Percentiles rank a stretch among this genome's conserved stretches.
These are phyloP conservation scores for Podarcis siculus DNA, from an alignment of 2,797 vertebrate species.

Conservation along the genomic window DNA sequence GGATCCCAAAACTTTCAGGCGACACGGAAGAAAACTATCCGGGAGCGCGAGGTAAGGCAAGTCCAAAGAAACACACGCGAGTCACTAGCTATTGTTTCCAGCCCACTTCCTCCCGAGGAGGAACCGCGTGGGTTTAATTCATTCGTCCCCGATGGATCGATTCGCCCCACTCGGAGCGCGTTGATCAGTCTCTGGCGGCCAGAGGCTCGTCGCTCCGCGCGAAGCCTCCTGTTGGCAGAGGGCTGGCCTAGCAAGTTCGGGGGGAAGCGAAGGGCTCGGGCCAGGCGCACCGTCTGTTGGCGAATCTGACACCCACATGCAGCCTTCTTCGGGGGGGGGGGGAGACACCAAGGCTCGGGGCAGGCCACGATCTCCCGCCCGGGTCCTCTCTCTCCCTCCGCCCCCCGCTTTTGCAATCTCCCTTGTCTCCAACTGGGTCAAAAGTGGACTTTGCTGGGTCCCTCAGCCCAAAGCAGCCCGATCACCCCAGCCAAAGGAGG, in stretches of 20 bases:
- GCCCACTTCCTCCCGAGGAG: conserved; percentile 8
- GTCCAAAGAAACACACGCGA: not conserved
- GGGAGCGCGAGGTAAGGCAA: not conserved
- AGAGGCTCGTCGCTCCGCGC: not conserved
- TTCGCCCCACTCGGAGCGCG: not conserved
- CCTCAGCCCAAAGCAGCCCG: conserved; percentile 3
- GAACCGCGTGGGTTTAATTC: not conserved
- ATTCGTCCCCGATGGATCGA: not conserved
- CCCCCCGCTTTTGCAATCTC: not conserved
- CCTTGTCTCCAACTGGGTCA: not conserved
- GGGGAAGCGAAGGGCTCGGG: not conserved
- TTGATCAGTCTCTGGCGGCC: not conserved
- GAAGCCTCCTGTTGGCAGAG: conserved; percentile 2
- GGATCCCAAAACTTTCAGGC: not conserved
- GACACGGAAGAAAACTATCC: not conserved
- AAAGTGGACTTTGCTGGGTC: not conserved
- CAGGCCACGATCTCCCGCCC: not conserved
- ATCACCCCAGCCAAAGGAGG: not conserved
- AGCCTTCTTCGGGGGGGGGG: not conserved
- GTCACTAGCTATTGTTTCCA: not conserved
- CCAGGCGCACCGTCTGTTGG: not conserved
- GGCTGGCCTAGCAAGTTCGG: not conserved
- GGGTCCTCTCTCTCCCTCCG: not conserved
- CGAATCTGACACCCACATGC: not conserved
- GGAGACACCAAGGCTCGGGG: not conserved